A percentile compares a stretch with the other conserved stretches of the same genome.
Evolutionary conservation across 2,797 vertebrate genomes (phyloP).

Genomic region (Karalla daura): DNA sequence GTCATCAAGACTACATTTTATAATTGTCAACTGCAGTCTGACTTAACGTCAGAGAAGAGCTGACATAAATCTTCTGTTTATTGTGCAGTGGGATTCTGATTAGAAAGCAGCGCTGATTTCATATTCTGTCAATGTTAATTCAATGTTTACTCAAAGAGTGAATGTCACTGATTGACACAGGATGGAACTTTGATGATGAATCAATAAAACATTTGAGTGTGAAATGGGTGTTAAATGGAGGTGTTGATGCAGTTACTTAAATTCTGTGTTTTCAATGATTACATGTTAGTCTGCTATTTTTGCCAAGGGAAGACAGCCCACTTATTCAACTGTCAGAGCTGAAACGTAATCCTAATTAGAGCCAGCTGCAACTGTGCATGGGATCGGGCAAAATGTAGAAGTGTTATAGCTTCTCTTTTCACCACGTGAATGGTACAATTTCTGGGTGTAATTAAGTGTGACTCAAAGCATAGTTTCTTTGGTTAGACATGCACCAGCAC

Average conservation of each 20-base stretch:
- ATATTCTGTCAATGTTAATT: constrained; percentile 50
- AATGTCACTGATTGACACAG: constrained; percentile 58
- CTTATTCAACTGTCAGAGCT: constrained; percentile 41
- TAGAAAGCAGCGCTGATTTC: constrained; percentile 42
- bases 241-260: constrained; percentile 37
- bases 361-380: constrained; percentile 43
- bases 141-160: constrained; percentile 48
- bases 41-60: constrained; percentile 1
- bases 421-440: neutral
- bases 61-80: neutral
- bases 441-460: neutral
- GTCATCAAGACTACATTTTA: neutral
- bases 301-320: constrained; percentile 26
- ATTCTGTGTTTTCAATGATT: constrained; percentile 45
- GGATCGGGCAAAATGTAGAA: constrained; percentile 14
- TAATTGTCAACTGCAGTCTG: constrained; percentile 1
- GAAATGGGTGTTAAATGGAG: constrained; percentile 50
- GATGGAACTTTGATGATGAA: constrained; percentile 39
- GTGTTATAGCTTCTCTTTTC: neutral
- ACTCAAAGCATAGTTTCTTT: neutral
- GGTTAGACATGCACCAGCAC: neutral
- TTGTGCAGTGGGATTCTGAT: constrained; percentile 20
- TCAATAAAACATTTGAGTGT: constrained; percentile 46
- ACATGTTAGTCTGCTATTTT: constrained; percentile 51
- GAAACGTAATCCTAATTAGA: constrained; percentile 52